Conservation (phyloP, 2,797 vertebrate species). For the Mormyrops attenuatus region DNA sequence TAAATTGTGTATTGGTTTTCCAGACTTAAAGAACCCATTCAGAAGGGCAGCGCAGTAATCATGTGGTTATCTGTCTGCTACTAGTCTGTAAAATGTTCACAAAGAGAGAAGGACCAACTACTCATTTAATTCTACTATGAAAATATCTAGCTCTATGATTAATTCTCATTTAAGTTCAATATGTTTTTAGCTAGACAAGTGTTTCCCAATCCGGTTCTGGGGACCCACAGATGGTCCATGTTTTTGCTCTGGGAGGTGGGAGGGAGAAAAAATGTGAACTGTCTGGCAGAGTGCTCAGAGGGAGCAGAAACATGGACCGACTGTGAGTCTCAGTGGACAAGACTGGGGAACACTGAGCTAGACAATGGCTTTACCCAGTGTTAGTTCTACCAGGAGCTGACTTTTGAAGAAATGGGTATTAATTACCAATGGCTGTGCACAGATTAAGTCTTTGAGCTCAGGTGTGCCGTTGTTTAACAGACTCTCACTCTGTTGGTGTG, state of each 20-base stretch:
- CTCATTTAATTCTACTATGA: background rate
- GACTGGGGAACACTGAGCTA: background rate
- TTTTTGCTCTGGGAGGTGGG: background rate
- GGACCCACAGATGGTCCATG: background rate
- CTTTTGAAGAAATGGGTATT: conserved; percentile 1
- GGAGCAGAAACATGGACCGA: background rate
- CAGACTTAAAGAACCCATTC: background rate
- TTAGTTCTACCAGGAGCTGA: background rate
- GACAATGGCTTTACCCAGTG: background rate
- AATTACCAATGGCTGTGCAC: background rate
- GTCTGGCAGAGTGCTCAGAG: background rate
- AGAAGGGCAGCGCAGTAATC: background rate
- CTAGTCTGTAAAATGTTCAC: background rate
- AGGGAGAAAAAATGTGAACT: background rate
- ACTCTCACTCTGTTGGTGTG: background rate
- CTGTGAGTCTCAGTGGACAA: background rate
- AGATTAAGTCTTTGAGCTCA: conserved; percentile 6
- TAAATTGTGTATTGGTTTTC: background rate
- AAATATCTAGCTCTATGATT: background rate
- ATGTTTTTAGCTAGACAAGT: background rate
- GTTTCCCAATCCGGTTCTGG: background rate
- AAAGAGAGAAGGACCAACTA: background rate
- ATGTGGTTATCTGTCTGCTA: background rate
- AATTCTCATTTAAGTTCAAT: background rate
- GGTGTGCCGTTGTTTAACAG: background rate